Percentiles rank a stretch among this genome's conserved stretches.
phyloP scores from a whole-genome alignment of 2,888 invertebrate genomes.

The Zonitis immaculata region DNA sequence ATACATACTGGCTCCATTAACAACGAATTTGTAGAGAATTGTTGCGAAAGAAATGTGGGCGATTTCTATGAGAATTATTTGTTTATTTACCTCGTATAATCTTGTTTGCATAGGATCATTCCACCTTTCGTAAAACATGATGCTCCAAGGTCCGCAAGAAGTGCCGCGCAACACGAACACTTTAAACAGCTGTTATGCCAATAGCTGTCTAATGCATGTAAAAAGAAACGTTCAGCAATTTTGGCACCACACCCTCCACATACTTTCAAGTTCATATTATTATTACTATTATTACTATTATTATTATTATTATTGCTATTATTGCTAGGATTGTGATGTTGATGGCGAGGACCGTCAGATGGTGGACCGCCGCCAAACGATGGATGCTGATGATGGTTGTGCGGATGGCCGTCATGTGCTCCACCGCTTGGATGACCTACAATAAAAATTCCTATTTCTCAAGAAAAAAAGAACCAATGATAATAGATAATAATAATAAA shows the following conservation, averaged over 20 bases:
- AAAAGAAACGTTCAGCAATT: constrained; percentile 86
- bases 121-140: constrained; percentile 91
- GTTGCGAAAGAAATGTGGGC: too few species aligned
- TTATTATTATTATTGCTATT: constrained; percentile 53
- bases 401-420: constrained; percentile 46
- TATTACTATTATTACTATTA: too few species aligned
- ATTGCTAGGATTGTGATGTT: constrained; percentile 56
- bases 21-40: too few species aligned
- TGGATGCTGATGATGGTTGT: constrained; percentile 46
- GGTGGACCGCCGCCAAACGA: constrained; percentile 50
- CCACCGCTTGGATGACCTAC: constrained; percentile 46
- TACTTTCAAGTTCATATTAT: constrained; percentile 61
- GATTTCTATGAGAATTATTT: too few species aligned
- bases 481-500: background rate
- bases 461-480: background rate
- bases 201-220: constrained; percentile 89
- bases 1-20: too few species aligned
- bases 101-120: constrained; percentile 93
- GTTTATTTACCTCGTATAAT: constrained; percentile 94
- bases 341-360: constrained; percentile 48
- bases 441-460: too few species aligned
- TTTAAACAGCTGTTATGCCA: constrained; percentile 96
- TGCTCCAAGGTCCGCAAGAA: constrained; percentile 84
- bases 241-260: constrained; percentile 91
- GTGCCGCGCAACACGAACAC: constrained; percentile 86